These are phyloP conservation scores for Daktulosphaira vitifoliae DNA, from an alignment of 1,140 invertebrate species.

Conservation along the genomic window DNA sequence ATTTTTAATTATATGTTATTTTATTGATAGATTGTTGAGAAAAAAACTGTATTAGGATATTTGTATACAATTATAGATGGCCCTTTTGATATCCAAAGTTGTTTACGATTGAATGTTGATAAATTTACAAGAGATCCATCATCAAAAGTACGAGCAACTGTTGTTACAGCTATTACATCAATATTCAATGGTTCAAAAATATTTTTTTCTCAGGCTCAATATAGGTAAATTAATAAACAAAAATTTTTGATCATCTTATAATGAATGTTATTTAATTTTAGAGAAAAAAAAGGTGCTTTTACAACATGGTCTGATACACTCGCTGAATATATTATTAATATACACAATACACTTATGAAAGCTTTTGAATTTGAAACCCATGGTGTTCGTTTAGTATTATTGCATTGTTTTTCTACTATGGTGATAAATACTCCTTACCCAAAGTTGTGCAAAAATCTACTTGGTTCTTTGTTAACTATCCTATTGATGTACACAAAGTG, in stretches of 20 bases:
- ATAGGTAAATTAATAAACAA: conserved; percentile 3
- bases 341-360: conserved; percentile 24
- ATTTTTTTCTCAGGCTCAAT: conserved; percentile 22
- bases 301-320: conserved; percentile 29
- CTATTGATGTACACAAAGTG: conserved; percentile 10
- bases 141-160: conserved; percentile 19
- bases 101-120: background rate
- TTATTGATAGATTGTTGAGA: conserved; percentile 16
- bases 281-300: conserved; percentile 23
- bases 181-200: conserved; percentile 30
- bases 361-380: conserved; percentile 4
- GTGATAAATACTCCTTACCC: conserved; percentile 13
- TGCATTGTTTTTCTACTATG: conserved; percentile 21
- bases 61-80: conserved; percentile 22
- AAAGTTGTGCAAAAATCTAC: conserved; percentile 11
- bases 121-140: conserved; percentile 15
- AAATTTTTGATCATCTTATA: background rate
- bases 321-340: conserved; percentile 23
- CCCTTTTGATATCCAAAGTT: conserved; percentile 12
- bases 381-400: conserved; percentile 16
- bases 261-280: background rate
- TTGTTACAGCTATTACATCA: conserved; percentile 23
- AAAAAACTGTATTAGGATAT: conserved; percentile 19
- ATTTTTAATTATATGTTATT: background rate
- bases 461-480: conserved; percentile 1